A percentile compares a stretch with the other conserved stretches of the same genome.
Evolutionary conservation across 2,888 invertebrate genomes (phyloP).

Genomic region (Cerastis leucographa): DNA sequence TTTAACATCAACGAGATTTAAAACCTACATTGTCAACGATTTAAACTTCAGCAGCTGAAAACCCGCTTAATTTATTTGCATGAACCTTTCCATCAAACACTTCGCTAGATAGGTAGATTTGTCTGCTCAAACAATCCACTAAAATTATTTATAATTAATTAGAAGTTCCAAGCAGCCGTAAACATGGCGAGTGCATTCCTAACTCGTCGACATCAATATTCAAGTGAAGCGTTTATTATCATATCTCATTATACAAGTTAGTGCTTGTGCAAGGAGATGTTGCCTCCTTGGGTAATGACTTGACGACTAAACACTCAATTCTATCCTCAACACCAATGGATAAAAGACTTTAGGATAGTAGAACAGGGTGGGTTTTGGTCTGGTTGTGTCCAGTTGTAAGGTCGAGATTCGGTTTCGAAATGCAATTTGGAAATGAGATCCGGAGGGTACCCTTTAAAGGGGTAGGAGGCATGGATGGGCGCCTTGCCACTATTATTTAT

Average conservation of each 20-base stretch:
- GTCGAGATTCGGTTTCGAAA: conserved; percentile 89
- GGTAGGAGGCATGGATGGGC: conserved; percentile 80
- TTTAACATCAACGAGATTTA: neutral
- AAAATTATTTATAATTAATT: conserved; percentile 70
- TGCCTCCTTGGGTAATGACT: conserved; percentile 88
- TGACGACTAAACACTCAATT: conserved; percentile 81
- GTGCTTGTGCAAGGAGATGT: conserved; percentile 84
- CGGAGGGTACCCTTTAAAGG: conserved; percentile 87
- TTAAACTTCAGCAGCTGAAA: conserved; percentile 3
- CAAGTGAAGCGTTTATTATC: conserved; percentile 90
- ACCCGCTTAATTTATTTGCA: conserved; percentile 13
- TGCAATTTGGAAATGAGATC: conserved; percentile 91
- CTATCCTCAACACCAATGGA: conserved; percentile 68
- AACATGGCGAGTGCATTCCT: conserved; percentile 87
- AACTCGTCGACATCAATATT: conserved; percentile 90
- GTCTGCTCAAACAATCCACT: conserved; percentile 50
- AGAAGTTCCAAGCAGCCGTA: conserved; percentile 74
- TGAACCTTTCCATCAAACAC: conserved; percentile 15
- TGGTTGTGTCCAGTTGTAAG: conserved; percentile 78
- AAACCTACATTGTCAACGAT: neutral
- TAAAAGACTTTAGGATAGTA: conserved; percentile 68
- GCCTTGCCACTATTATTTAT: conserved; percentile 90
- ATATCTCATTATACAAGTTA: conserved; percentile 91
- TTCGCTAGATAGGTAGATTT: neutral
- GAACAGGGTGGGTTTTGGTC: conserved; percentile 68